Conservation (phyloP, 2,113 vertebrate genomes). For the Ophthalmolycus amberensis region DNA sequence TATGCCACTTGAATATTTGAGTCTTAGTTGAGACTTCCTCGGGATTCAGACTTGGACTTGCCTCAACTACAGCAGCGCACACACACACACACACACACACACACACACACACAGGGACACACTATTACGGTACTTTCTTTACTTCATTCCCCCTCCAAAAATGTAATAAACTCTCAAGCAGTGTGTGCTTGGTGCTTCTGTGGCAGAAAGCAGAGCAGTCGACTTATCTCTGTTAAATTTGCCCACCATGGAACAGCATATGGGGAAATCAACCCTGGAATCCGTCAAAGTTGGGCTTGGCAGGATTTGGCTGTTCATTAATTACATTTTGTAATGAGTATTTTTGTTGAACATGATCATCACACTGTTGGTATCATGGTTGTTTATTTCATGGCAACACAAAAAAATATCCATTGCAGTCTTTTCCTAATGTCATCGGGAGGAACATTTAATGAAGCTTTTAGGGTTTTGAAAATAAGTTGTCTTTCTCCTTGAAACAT, state of each 20-base stretch:
- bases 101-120: conserved; percentile 29
- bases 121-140: conserved; percentile 25
- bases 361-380: conserved; percentile 72
- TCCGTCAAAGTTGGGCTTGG: conserved; percentile 66
- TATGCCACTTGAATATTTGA: not conserved
- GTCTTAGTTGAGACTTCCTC: not conserved
- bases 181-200: conserved; percentile 22
- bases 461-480: conserved; percentile 54
- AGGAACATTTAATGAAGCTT: conserved; percentile 62
- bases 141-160: conserved; percentile 24
- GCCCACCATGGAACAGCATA: conserved; percentile 64
- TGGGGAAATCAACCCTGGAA: conserved; percentile 70
- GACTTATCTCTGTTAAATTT: conserved; percentile 71
- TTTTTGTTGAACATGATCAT: conserved; percentile 77
- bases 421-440: conserved; percentile 54
- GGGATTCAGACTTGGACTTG: not conserved
- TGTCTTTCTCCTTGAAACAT: conserved; percentile 64
- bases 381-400: conserved; percentile 72
- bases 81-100: conserved; percentile 15
- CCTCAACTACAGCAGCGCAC: not conserved
- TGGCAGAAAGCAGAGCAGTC: conserved; percentile 51
- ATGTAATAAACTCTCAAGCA: conserved; percentile 47
- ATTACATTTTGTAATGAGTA: conserved; percentile 79
- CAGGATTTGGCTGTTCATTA: conserved; percentile 78
- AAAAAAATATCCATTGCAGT: conserved; percentile 50